phyloP scores from a whole-genome alignment of 2,888 invertebrate genomes.

The Physocephala rufipes region DNA sequence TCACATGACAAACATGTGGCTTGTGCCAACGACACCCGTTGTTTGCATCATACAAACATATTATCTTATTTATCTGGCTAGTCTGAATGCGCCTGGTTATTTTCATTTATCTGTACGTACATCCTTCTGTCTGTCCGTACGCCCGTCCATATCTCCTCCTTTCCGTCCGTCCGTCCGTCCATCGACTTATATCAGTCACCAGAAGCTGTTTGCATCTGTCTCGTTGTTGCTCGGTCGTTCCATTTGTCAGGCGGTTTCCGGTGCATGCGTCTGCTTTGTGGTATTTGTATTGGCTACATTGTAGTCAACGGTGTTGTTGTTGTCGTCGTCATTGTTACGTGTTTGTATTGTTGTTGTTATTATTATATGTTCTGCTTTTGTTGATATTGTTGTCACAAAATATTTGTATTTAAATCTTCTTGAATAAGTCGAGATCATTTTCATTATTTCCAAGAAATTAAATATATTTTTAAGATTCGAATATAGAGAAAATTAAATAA shows the following conservation, averaged over 20 bases:
- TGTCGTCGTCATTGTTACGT: neutral
- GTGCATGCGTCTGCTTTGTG: too few species aligned
- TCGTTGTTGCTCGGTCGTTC: neutral
- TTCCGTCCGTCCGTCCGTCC: slow-evolving; percentile 8
- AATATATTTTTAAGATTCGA: neutral
- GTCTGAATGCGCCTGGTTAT: slow-evolving; percentile 1
- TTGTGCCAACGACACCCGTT: slow-evolving; percentile 10
- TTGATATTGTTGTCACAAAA: slow-evolving; percentile 6
- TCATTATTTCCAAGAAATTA: neutral
- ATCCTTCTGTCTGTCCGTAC: slow-evolving; percentile 13
- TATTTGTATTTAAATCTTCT: slow-evolving; percentile 23
- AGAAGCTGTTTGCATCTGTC: neutral
- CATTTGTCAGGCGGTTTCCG: neutral
- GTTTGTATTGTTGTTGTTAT: neutral
- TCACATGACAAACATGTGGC: slow-evolving; percentile 25
- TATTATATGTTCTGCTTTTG: neutral
- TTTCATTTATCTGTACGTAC: neutral
- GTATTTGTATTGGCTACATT: neutral
- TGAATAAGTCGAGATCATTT: slow-evolving; percentile 4
- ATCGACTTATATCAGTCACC: neutral
- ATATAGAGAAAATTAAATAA: neutral
- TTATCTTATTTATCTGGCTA: slow-evolving; percentile 4
- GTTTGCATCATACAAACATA: slow-evolving; percentile 13
- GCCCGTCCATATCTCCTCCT: neutral
- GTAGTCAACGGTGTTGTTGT: neutral